A percentile compares a stretch with the other conserved stretches of the same genome.
Evolutionary conservation across 2,113 vertebrate genomes (phyloP).

Genomic region (Dicentrarchus labrax): DNA sequence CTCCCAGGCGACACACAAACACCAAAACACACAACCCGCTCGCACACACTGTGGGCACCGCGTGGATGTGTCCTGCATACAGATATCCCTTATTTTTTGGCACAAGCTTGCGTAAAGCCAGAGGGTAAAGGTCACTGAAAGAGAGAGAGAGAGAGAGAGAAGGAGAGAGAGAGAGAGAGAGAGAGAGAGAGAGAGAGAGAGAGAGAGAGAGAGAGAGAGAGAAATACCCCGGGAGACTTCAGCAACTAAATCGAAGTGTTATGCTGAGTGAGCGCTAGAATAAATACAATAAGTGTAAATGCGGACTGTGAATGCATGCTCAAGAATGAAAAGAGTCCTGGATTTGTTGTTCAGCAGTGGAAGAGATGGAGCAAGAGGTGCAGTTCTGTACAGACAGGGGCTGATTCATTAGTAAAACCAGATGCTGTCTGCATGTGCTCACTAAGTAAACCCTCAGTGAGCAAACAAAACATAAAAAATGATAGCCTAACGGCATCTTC

Average conservation of each 20-base stretch:
- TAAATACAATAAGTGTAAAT: background rate
- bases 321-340: background rate
- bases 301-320: background rate
- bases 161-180: too few relatives aligned
- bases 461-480: background rate
- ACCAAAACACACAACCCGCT: slow-evolving; percentile 26
- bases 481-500: background rate
- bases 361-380: background rate
- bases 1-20: slow-evolving; percentile 56
- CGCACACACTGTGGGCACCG: slow-evolving; percentile 55
- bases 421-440: background rate
- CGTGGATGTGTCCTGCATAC: slow-evolving; percentile 72
- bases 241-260: slow-evolving; percentile 19
- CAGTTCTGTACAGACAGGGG: background rate
- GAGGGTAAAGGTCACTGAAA: slow-evolving; percentile 59
- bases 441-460: too few relatives aligned
- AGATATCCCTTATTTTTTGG: slow-evolving; percentile 55
- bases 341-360: background rate
- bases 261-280: background rate
- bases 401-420: slow-evolving; percentile 12
- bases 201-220: too few relatives aligned
- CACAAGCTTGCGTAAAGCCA: slow-evolving; percentile 44
- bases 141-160: background rate
- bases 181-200: slow-evolving; percentile 1
- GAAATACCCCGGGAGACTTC: slow-evolving; percentile 15